These are phyloP conservation scores for Aporrectodea caliginosa DNA, from an alignment of 1,140 invertebrate genomes.

Conservation along the genomic window DNA sequence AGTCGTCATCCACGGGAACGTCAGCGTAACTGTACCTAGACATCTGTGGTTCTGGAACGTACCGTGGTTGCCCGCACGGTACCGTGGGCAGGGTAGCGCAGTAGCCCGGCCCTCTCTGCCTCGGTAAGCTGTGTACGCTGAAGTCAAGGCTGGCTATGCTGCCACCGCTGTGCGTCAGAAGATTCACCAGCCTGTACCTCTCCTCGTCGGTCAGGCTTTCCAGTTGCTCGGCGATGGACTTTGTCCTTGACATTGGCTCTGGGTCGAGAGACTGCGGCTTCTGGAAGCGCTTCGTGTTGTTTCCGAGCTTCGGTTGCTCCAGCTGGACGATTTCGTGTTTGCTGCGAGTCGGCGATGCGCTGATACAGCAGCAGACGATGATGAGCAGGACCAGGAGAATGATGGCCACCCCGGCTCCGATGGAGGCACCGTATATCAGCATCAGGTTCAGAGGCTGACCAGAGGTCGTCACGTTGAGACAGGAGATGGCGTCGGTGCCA, in stretches of 20 bases:
- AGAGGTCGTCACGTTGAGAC: background rate
- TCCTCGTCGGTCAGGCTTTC: constrained; percentile 19
- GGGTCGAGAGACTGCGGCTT: background rate
- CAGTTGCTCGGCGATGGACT: constrained; percentile 10
- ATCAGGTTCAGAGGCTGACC: background rate
- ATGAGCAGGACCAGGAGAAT: background rate
- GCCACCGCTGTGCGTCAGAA: constrained; percentile 16
- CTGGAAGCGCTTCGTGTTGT: background rate
- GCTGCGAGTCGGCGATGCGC: background rate
- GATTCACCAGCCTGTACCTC: constrained; percentile 12
- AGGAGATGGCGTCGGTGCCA: background rate
- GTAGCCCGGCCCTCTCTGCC: background rate
- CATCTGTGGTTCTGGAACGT: background rate
- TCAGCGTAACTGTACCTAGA: background rate
- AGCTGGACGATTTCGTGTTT: background rate
- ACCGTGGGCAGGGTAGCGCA: background rate
- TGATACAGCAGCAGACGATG: background rate
- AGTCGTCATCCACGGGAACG: background rate
- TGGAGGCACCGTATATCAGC: background rate
- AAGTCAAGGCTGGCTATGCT: constrained; percentile 1
- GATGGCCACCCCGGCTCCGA: background rate
- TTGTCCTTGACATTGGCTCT: background rate
- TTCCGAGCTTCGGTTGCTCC: background rate
- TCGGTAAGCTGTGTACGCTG: background rate
- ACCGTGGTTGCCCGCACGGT: background rate